These are phyloP conservation scores for Melitaea cinxia DNA, from an alignment of 1,140 invertebrate species.

Conservation along the genomic window DNA sequence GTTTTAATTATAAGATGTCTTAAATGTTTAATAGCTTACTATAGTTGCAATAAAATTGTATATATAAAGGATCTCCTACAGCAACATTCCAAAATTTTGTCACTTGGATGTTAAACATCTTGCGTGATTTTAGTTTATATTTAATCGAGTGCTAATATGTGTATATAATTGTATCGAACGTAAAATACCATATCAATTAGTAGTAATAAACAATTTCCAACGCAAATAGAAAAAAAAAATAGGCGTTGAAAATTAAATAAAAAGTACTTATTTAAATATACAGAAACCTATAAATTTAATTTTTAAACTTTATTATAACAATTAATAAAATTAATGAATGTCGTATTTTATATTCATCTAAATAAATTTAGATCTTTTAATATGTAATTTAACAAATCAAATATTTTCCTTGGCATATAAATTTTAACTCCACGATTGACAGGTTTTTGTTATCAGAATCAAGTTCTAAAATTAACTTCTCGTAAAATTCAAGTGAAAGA, in stretches of 20 bases:
- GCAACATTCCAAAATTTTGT: conserved; percentile 70
- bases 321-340: too few species aligned
- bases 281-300: too few species aligned
- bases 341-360: too few species aligned
- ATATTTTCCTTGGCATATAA: conserved; percentile 1
- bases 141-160: not conserved
- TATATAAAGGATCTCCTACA: conserved; percentile 65
- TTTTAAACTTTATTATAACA: too few species aligned
- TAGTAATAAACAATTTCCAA: too few species aligned
- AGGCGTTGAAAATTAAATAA: too few species aligned
- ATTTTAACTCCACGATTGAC: not conserved
- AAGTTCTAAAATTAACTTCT: not conserved
- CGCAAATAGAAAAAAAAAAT: too few species aligned
- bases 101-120: conserved; percentile 54
- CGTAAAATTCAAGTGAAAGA: not conserved
- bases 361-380: too few species aligned
- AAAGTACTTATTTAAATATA: too few species aligned
- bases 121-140: conserved; percentile 2
- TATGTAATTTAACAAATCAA: too few species aligned
- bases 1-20: conserved; percentile 21
- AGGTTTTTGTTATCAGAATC: not conserved
- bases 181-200: not conserved
- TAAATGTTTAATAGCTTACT: conserved; percentile 7
- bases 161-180: not conserved
- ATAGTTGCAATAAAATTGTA: conserved; percentile 41